Percentiles rank a stretch among this genome's conserved stretches.
phyloP scores from a whole-genome alignment of 92 coral and sea anemone species.

The Porites lobata region DNA sequence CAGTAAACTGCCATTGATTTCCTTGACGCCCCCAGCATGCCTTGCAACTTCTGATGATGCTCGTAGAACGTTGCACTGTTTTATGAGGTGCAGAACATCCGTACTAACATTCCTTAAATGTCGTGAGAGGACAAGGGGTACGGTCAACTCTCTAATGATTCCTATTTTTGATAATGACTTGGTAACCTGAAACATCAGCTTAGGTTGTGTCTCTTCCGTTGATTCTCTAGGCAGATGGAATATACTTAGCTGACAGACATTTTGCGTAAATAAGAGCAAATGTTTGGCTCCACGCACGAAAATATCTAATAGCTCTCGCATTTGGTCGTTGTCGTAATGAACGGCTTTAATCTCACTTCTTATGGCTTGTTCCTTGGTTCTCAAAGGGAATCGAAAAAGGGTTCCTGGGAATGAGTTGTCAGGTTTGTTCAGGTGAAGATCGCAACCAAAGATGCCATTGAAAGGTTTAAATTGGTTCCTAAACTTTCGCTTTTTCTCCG shows the following conservation, averaged over 20 bases:
- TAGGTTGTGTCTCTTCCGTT: constrained; percentile 43
- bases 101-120: constrained; percentile 30
- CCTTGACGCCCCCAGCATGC: not conserved
- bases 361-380: constrained; percentile 78
- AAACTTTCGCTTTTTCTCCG: constrained; percentile 50
- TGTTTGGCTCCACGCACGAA: constrained; percentile 70
- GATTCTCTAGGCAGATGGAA: constrained; percentile 47
- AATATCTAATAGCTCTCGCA: constrained; percentile 67
- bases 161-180: constrained; percentile 62
- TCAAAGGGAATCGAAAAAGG: constrained; percentile 88
- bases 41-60: constrained; percentile 47
- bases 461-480: constrained; percentile 87
- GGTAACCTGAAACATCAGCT: constrained; percentile 7
- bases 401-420: constrained; percentile 81
- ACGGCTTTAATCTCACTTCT: constrained; percentile 77
- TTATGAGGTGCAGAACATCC: constrained; percentile 48
- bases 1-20: not conserved
- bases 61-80: constrained; percentile 72
- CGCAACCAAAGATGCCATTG: constrained; percentile 90
- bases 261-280: constrained; percentile 86
- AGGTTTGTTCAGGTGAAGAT: constrained; percentile 54
- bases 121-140: constrained; percentile 56
- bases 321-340: constrained; percentile 65
- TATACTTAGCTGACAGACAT: constrained; percentile 71
- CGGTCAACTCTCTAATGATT: constrained; percentile 37